phyloP scores from a whole-genome alignment of 1,140 invertebrate genomes.

The Neodiprion lecontei region DNA sequence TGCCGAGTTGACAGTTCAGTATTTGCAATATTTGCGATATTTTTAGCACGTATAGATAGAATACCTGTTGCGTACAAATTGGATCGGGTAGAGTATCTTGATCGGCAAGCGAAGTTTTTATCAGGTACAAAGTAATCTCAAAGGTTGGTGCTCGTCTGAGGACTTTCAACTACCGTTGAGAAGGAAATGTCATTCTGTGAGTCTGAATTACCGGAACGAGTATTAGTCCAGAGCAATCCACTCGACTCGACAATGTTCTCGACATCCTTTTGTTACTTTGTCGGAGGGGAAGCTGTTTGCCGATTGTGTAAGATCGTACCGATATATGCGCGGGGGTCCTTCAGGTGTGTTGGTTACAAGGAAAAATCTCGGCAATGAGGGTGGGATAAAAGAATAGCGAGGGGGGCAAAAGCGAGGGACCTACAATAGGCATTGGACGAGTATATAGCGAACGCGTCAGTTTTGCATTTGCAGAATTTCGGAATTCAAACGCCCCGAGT shows the following conservation, averaged over 20 bases:
- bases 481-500: too few species aligned
- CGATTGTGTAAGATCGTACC: not conserved
- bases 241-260: constrained; percentile 7
- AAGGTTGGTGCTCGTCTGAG: not conserved
- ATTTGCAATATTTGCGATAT: too few species aligned
- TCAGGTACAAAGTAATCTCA: not conserved
- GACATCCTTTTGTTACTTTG: not conserved
- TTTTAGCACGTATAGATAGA: not conserved
- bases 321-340: not conserved
- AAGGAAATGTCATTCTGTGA: not conserved
- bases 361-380: not conserved
- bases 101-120: too few species aligned
- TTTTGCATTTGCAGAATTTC: too few species aligned
- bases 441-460: not conserved
- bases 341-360: not conserved
- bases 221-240: constrained; percentile 5
- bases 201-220: constrained; percentile 1
- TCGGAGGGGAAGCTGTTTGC: not conserved
- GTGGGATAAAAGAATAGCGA: not conserved
- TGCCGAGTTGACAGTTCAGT: not conserved
- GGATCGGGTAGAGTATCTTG: not conserved
- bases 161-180: not conserved
- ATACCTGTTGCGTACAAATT: not conserved
- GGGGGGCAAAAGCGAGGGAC: not conserved
- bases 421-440: not conserved